Base-by-base conservation (phyloP, 2,797 vertebrate species). In the Ceryle rudis region DNA sequence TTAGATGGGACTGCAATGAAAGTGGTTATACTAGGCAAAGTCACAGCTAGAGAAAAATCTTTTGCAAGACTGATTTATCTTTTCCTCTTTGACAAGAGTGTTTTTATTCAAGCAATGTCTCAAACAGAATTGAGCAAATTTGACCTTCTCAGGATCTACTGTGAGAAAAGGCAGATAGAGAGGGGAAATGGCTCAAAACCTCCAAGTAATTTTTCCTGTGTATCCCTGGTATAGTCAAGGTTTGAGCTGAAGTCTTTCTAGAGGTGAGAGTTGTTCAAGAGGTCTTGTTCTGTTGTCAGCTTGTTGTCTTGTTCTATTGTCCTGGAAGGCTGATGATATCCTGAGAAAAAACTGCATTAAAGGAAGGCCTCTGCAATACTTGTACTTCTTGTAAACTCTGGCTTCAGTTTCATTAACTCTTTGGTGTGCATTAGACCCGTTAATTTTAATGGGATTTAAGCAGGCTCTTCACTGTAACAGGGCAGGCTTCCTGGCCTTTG, bases 391-490 rank as follows among this genome's bases (percentile, higher is more conserved):
- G 49, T 70, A 81, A 91, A 81, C 17, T 41, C 41, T 57, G 52
- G 10, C 11, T 81, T 91, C 44, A 0, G 1, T 85, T 80, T 92
- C 41, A 35, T 62, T 60, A 57, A 44, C 60, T 70, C 47, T 84
- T 79, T 55, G 66, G 52, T 0, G 0, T 69, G 31, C 15, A 21
- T 81, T 42, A 79, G 51, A 65, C 39, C 66, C 21, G 6, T 81
- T 90, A 62, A 79, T 93, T 93, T 89, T 49, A 20, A 47, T 41
- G 75, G n/a, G 42, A 79, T 95, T 91, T 94, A 75, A 91, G 80
- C 8, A 55, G 47, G 44, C 26, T 83, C 11, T 77, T 84, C 21
- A 4, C 25, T 90, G 4, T 47, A 51, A 42, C 51, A 39, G 69
- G 29, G 65, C 54, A 86, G 72, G 57, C 47, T 94, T 6, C 1